A percentile compares a stretch with the other conserved stretches of the same genome.
Evolutionary conservation across 64 coral and sea anemone genomes (phyloP).

Genomic region (Pocillopora damicornis): DNA sequence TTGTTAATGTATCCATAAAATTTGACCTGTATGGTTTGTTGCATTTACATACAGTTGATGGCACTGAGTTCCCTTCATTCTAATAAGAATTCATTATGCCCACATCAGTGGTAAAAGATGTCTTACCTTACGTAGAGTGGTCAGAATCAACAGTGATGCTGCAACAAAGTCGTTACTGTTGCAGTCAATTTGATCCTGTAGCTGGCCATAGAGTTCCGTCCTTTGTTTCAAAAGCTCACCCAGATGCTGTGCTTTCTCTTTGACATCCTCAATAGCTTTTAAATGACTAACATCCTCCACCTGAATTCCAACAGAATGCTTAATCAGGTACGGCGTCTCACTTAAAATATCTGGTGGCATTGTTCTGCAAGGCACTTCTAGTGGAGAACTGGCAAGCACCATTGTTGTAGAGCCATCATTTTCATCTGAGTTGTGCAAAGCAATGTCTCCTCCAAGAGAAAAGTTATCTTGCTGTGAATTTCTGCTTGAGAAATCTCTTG

Average conservation of each 20-base stretch:
- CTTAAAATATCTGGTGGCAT: constrained; percentile 34
- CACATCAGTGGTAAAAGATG: neutral
- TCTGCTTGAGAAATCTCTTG: neutral
- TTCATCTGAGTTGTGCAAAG: neutral
- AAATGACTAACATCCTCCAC: constrained; percentile 5
- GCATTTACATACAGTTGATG: too few species aligned
- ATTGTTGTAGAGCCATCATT: neutral
- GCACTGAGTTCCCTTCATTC: too few species aligned
- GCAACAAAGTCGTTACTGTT: constrained; percentile 11
- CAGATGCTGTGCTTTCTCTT: constrained; percentile 9
- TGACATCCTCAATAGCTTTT: constrained; percentile 3
- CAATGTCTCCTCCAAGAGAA: neutral
- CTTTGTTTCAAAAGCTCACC: constrained; percentile 20
- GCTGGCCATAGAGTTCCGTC: constrained; percentile 17
- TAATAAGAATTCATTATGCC: neutral
- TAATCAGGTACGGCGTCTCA: constrained; percentile 14
- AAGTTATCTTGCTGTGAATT: constrained; percentile 10
- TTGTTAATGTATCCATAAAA: too few species aligned
- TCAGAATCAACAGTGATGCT: constrained; percentile 14
- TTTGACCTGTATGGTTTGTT: too few species aligned
- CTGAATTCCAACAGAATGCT: constrained; percentile 35
- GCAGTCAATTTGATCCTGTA: constrained; percentile 21
- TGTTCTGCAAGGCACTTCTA: constrained; percentile 17
- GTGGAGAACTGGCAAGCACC: neutral
- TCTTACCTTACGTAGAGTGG: constrained; percentile 18